Conservation (phyloP, 2,797 vertebrate genomes). For the Limosa lapponica region DNA sequence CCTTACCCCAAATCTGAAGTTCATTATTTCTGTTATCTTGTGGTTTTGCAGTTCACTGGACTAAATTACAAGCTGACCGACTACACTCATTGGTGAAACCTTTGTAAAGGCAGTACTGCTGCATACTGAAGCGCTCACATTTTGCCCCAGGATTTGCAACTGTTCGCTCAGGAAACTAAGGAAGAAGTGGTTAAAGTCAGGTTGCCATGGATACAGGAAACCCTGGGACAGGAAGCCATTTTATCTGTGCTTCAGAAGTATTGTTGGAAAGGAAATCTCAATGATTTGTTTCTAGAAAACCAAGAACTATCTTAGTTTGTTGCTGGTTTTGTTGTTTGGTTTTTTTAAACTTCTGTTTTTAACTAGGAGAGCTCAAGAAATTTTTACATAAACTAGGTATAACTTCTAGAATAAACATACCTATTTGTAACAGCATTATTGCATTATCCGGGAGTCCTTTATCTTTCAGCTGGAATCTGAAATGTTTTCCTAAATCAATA, state of each 20-base stretch:
- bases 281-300: slow-evolving; percentile 65
- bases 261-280: slow-evolving; percentile 77
- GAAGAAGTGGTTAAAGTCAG: slow-evolving; percentile 70
- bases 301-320: slow-evolving; percentile 14
- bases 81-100: neutral
- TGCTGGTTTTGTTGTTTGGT: neutral
- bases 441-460: neutral
- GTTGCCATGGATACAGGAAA: slow-evolving; percentile 88
- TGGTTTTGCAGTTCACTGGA: neutral
- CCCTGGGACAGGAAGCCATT: slow-evolving; percentile 79
- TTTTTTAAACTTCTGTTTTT: neutral
- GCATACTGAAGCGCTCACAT: neutral
- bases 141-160: slow-evolving; percentile 44
- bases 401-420: neutral
- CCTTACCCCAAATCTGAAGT: slow-evolving; percentile 76
- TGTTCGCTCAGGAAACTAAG: slow-evolving; percentile 77
- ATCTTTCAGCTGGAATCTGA: neutral
- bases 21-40: slow-evolving; percentile 52
- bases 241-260: slow-evolving; percentile 80
- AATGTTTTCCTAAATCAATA: neutral
- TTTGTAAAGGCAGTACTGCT: neutral
- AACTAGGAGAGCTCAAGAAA: neutral
- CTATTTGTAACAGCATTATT: neutral
- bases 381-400: neutral
- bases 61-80: neutral